Percentiles rank a stretch among this genome's conserved stretches.
phyloP scores from a whole-genome alignment of 1,140 invertebrate genomes.

The Cheumatopsyche charites region DNA sequence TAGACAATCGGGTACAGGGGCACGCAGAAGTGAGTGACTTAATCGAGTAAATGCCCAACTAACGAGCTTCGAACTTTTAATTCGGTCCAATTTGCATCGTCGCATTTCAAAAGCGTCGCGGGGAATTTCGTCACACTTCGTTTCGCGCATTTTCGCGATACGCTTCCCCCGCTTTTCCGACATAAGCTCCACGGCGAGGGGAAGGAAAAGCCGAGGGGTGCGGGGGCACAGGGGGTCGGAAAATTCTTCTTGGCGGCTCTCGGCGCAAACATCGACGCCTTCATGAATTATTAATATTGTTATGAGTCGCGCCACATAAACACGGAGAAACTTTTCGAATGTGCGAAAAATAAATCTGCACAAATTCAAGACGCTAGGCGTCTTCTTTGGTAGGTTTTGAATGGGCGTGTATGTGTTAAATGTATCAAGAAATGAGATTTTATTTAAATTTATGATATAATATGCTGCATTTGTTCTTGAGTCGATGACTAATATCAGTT shows the following conservation, averaged over 20 bases:
- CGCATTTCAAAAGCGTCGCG: not conserved
- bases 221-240: not conserved
- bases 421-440: too few relatives aligned
- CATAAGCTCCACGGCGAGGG: not conserved
- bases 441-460: too few relatives aligned
- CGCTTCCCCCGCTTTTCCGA: not conserved
- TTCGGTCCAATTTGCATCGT: not conserved
- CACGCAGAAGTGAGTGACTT: too few relatives aligned
- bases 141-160: constrained; percentile 11
- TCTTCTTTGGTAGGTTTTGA: too few relatives aligned
- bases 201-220: not conserved
- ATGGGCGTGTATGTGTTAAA: not conserved
- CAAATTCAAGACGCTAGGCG: not conserved
- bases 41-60: too few relatives aligned
- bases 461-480: too few relatives aligned
- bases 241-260: constrained; percentile 8
- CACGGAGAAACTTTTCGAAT: constrained; percentile 30
- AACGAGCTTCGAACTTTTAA: not conserved
- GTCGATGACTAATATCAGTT: too few relatives aligned
- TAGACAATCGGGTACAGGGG: too few relatives aligned
- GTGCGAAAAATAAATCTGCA: constrained; percentile 28
- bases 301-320: constrained; percentile 29
- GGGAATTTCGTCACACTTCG: not conserved
- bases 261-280: constrained; percentile 3
- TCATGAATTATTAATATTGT: constrained; percentile 35